Conservation (phyloP, 2,888 invertebrate species). For the Ecliptopera silaceata region DNA sequence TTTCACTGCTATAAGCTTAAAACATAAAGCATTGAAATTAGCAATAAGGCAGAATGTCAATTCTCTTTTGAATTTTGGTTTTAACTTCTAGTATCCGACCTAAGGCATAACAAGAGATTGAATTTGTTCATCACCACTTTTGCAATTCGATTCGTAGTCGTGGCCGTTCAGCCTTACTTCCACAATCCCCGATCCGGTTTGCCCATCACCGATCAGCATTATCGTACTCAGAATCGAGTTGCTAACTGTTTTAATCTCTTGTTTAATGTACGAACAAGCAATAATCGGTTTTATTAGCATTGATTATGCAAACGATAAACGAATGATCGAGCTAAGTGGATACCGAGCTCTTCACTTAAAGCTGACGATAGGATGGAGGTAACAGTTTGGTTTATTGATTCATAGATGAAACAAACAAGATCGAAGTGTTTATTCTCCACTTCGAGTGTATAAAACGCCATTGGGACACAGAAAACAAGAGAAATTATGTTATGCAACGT, state of each 20-base stretch:
- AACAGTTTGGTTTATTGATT: background rate
- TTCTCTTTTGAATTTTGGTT: no score
- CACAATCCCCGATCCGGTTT: constrained; percentile 5
- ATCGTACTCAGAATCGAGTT: constrained; percentile 13
- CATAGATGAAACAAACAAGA: no score
- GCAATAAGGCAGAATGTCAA: no score
- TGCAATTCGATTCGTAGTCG: background rate
- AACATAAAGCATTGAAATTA: no score
- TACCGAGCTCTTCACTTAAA: constrained; percentile 18
- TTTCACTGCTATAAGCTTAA: no score
- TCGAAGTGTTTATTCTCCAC: no score
- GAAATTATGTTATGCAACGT: no score
- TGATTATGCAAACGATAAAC: constrained; percentile 18
- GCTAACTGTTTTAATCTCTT: constrained; percentile 16
- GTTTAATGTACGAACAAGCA: constrained; percentile 26
- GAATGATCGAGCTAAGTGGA: constrained; percentile 27
- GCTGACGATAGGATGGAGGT: background rate
- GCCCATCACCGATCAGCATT: constrained; percentile 5
- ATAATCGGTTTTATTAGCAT: constrained; percentile 22
- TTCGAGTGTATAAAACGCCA: no score
- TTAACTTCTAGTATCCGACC: no score
- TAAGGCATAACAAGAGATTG: no score
- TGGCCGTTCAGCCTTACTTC: background rate
- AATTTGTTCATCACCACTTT: background rate
- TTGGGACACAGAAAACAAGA: no score